Evolutionary conservation across 2,113 vertebrate genomes (phyloP), one percentile per base, ranked within the genome.

Genomic region (Gulo gulo): DNA sequence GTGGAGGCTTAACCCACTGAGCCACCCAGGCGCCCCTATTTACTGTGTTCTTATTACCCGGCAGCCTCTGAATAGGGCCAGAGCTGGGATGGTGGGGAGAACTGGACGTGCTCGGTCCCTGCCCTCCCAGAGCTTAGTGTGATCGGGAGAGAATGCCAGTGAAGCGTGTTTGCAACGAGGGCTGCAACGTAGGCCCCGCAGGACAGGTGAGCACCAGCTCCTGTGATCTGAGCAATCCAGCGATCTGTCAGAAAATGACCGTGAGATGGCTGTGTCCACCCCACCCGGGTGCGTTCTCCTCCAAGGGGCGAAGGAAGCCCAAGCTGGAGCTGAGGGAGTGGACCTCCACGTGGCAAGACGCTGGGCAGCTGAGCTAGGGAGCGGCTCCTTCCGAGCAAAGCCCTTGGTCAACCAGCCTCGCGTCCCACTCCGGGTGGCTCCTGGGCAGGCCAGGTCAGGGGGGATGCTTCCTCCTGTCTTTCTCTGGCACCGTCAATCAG

Each of bases 101-200:
- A 24, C 24, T 3, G 3, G 31, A 1, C 6, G 0, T 0, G 24
- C 2, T 34, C 0, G 12, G 16, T 16, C 14, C 23, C 34, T 12
- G 34, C 0, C 63, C n/a, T n/a, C 47, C 0, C 0, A 21, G 47
- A 39, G 15, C 45, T 52, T 23, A 11, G 52, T 45, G 47, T 39
- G 13, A 31, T 12, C 8, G 18, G 73, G 18, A 73, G 29, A 24
- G 6, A 0, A 26, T 0, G n/a, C 0, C 11, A 39, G 2, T 29
- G 65, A 87, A 23, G 36, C 0, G 11, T 1, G 1, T 0, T 6
- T n/a, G 71, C 18, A n/a, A 23, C 10, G 4, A 31, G 6, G 21
- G 5, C 24, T 8, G 57, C 20, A 31, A 11, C 4, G 11, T 6
- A 29, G 24, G 20, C 36, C 21, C 24, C 0, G 1, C 2, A 7